phyloP scores from a whole-genome alignment of 2,113 vertebrate genomes.

The Turdus rufiventris region DNA sequence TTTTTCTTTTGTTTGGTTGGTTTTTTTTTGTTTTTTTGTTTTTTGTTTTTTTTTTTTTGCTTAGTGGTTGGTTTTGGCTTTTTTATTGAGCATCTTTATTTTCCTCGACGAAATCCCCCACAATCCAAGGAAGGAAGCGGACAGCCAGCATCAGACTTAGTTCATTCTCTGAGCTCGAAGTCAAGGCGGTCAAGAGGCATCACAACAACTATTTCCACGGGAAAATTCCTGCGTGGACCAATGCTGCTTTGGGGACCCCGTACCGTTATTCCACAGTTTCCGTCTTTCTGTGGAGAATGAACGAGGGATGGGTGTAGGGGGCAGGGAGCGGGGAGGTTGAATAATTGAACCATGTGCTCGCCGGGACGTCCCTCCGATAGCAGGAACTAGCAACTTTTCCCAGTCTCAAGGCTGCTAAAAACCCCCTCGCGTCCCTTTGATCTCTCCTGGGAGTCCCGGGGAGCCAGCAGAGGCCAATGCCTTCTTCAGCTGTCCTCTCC shows the following conservation, averaged over 20 bases:
- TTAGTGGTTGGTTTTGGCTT: not conserved
- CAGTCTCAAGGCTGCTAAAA: conserved; percentile 73
- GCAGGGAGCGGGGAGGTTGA: not conserved
- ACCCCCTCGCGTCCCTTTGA: conserved; percentile 76
- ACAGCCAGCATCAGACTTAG: not conserved
- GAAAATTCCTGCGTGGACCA: not conserved
- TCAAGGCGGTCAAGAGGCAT: not conserved
- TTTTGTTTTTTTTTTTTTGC: not conserved
- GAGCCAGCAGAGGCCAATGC: conserved; percentile 79
- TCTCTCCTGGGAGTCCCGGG: conserved; percentile 76
- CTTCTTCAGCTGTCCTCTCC: conserved; percentile 90
- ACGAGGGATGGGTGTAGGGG: not conserved
- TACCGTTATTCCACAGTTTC: not conserved
- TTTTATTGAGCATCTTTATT: not conserved
- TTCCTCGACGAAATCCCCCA: not conserved
- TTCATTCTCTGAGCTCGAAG: not conserved
- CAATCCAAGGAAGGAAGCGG: not conserved
- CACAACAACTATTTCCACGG: not conserved
- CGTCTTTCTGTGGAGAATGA: not conserved
- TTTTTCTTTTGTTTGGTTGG: not conserved
- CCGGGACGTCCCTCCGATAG: conserved; percentile 46
- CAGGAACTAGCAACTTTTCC: conserved; percentile 73
- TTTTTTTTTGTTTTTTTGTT: no score
- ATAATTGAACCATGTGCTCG: conserved; percentile 69
- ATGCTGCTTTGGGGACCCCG: not conserved